phyloP scores from a whole-genome alignment of 2,888 invertebrate genomes.

The Bugula neritina region DNA sequence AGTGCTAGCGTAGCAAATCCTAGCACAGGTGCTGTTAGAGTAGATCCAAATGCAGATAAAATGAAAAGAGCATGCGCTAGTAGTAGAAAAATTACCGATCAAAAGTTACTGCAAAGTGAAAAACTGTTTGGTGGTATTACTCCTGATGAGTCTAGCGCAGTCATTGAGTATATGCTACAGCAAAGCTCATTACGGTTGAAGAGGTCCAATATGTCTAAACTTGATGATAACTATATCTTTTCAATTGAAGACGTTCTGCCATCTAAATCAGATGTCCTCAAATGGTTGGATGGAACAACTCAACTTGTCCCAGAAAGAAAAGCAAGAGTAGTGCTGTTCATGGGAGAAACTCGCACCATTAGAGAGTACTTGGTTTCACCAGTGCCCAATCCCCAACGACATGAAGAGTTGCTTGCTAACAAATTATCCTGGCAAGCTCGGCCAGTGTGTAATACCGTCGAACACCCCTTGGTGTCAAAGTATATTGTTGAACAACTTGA shows the following conservation, averaged over 20 bases:
- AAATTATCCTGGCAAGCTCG: background rate
- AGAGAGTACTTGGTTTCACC: slow-evolving; percentile 12
- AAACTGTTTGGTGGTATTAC: background rate
- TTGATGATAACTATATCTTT: slow-evolving; percentile 21
- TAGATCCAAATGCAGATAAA: background rate
- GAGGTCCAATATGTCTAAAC: background rate
- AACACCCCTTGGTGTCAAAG: background rate
- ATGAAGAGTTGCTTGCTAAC: background rate
- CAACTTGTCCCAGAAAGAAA: background rate
- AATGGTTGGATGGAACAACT: background rate
- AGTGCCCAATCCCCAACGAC: background rate
- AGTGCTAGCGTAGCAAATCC: background rate
- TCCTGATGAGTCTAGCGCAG: background rate
- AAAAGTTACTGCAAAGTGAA: background rate
- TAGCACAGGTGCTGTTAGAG: background rate
- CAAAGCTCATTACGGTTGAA: background rate
- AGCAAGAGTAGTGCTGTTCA: slow-evolving; percentile 12
- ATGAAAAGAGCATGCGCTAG: background rate
- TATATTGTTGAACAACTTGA: slow-evolving; percentile 3
- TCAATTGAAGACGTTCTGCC: slow-evolving; percentile 14
- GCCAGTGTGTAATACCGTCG: background rate
- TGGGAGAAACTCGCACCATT: background rate
- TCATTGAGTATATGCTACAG: background rate
- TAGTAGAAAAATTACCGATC: background rate
- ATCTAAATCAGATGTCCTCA: background rate